These are phyloP conservation scores for Cataglyphis hispanica DNA, from an alignment of 1,140 invertebrate species.

Conservation along the genomic window DNA sequence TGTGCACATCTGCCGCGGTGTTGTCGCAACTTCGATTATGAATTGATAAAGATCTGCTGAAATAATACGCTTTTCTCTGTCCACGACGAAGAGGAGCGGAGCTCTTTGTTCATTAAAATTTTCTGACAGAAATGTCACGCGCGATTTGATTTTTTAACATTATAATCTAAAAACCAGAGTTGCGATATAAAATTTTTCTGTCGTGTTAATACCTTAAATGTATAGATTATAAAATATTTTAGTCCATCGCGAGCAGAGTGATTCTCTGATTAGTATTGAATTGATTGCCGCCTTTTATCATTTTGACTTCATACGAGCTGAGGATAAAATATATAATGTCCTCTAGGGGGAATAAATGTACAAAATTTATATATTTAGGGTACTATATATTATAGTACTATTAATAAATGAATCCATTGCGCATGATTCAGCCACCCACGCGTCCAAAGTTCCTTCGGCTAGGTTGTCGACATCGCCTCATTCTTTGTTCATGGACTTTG, in stretches of 20 bases:
- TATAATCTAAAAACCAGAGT: neutral
- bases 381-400: conserved; percentile 6
- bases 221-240: no score
- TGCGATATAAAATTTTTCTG: neutral
- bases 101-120: neutral
- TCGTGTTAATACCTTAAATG: no score
- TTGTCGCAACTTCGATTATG: conserved; percentile 12
- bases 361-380: neutral
- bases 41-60: neutral
- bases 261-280: neutral
- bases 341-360: neutral
- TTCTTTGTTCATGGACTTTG: conserved; percentile 21
- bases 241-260: neutral
- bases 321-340: neutral
- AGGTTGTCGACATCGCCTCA: conserved; percentile 10
- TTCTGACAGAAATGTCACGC: neutral
- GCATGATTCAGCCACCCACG: neutral
- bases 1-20: neutral
- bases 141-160: neutral
- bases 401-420: neutral
- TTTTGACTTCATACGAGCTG: neutral
- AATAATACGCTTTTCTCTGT: conserved; percentile 4
- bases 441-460: neutral
- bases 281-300: no score
- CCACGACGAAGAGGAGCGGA: neutral